A percentile compares a stretch with the other conserved stretches of the same genome.
These are phyloP conservation scores for Microplitis mediator DNA, from an alignment of 1,140 invertebrate species.

Conservation along the genomic window DNA sequence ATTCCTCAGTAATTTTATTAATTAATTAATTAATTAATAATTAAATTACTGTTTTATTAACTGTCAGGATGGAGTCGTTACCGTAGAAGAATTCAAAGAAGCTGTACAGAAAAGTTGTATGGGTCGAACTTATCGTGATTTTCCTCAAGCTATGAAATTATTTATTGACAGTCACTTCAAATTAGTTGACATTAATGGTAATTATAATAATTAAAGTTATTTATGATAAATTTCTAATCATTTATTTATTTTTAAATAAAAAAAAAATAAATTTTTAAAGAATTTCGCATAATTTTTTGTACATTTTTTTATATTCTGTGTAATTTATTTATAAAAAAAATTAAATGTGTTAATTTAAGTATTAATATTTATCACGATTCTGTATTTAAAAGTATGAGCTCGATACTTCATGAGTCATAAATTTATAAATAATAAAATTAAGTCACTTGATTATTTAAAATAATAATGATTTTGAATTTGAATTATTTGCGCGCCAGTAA, in stretches of 20 bases:
- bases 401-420: too few species aligned
- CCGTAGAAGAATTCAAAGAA: slow-evolving; percentile 80
- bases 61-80: slow-evolving; percentile 76
- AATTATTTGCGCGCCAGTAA: too few species aligned
- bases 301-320: too few species aligned
- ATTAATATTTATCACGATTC: too few species aligned
- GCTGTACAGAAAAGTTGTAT: slow-evolving; percentile 81
- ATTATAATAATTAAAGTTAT: slow-evolving; percentile 23
- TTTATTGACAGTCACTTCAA: slow-evolving; percentile 84
- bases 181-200: slow-evolving; percentile 77
- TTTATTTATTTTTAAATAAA: not conserved
- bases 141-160: slow-evolving; percentile 80
- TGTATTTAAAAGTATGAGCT: too few species aligned
- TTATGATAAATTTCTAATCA: not conserved
- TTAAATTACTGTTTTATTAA: slow-evolving; percentile 3
- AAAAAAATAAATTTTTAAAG: not conserved
- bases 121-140: slow-evolving; percentile 78
- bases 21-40: not conserved
- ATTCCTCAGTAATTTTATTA: not conserved
- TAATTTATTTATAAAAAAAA: too few species aligned
- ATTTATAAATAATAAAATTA: too few species aligned
- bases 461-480: too few species aligned
- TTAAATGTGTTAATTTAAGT: too few species aligned
- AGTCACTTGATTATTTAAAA: too few species aligned
- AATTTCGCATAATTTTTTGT: too few species aligned